These are phyloP conservation scores for Poecile montanus DNA, from an alignment of 2,797 vertebrate species.

Conservation along the genomic window DNA sequence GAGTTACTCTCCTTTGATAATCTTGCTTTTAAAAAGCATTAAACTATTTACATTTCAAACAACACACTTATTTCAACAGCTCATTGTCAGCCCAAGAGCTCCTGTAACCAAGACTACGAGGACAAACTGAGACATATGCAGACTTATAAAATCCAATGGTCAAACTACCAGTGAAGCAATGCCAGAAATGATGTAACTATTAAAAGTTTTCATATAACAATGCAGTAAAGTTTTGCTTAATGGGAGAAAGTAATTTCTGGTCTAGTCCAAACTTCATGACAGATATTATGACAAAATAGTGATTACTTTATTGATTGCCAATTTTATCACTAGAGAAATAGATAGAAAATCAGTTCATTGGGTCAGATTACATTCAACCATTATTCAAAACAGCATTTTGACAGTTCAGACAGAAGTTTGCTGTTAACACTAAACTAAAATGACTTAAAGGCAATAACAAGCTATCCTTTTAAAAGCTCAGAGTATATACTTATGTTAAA, in stretches of 20 bases:
- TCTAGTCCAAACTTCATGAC: constrained; percentile 2
- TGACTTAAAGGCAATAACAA: not conserved
- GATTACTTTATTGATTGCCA: constrained; percentile 1
- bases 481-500: not conserved
- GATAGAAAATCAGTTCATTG: not conserved
- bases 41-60: not conserved
- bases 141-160: constrained; percentile 17
- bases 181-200: not conserved
- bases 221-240: constrained; percentile 15
- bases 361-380: not conserved
- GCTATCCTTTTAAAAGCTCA: not conserved
- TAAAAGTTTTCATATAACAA: constrained; percentile 30
- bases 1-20: not conserved
- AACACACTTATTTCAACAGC: constrained; percentile 15
- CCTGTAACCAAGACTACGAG: not conserved
- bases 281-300: not conserved
- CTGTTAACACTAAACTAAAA: not conserved
- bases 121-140: constrained; percentile 41
- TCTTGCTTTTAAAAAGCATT: not conserved
- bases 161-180: constrained; percentile 44
- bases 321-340: constrained; percentile 20
- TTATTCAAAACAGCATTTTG: not conserved
- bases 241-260: constrained; percentile 16
- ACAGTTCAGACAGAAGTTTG: not conserved
- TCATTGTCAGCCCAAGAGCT: constrained; percentile 33